A percentile compares a stretch with the other conserved stretches of the same genome.
These are phyloP conservation scores for Charanyca ferruginea DNA, from an alignment of 2,888 invertebrate genomes.

Conservation along the genomic window DNA sequence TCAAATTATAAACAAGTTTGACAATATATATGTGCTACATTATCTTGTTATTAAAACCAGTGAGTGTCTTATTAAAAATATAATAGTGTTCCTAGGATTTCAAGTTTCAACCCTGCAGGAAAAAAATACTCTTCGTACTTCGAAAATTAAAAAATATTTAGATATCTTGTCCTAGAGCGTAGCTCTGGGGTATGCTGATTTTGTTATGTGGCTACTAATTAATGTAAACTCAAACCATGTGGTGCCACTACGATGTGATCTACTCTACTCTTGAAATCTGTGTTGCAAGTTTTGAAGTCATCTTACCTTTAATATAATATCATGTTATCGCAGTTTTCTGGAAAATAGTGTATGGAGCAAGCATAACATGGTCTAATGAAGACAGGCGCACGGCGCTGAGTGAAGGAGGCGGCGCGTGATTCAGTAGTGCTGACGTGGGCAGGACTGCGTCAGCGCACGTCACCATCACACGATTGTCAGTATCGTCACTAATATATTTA, in stretches of 20 bases:
- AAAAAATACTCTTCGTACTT: too few relatives aligned
- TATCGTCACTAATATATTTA: slow-evolving; percentile 87
- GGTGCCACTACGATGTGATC: neutral
- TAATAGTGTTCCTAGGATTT: neutral
- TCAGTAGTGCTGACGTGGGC: slow-evolving; percentile 84
- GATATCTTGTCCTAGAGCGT: neutral
- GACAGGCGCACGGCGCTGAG: slow-evolving; percentile 22
- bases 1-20: slow-evolving; percentile 25
- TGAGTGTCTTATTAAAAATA: neutral
- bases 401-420: slow-evolving; percentile 77
- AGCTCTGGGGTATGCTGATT: neutral
- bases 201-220: neutral
- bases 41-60: slow-evolving; percentile 7
- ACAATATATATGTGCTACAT: slow-evolving; percentile 14
- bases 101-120: neutral
- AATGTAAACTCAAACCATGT: neutral
- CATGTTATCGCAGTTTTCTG: slow-evolving; percentile 16
- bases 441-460: slow-evolving; percentile 82
- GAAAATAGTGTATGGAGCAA: slow-evolving; percentile 29
- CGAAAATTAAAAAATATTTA: neutral
- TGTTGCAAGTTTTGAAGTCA: neutral
- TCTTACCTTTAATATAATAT: slow-evolving; percentile 4
- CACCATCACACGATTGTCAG: slow-evolving; percentile 72
- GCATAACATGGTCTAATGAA: slow-evolving; percentile 29
- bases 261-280: neutral